These are phyloP conservation scores for Plebejus melissa DNA, from an alignment of 2,888 invertebrate species.

Conservation along the genomic window DNA sequence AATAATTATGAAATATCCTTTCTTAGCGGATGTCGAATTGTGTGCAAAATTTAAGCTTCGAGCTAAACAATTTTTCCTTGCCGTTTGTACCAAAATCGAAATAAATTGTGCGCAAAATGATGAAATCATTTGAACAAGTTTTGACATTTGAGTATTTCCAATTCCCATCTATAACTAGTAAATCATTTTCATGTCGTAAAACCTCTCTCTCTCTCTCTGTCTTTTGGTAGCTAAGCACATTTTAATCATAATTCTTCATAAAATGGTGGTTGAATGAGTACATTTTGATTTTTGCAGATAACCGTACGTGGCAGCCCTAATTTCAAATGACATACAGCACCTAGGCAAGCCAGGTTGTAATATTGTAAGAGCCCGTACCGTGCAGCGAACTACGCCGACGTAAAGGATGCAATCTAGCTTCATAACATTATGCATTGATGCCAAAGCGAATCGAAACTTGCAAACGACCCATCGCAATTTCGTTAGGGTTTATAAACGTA, in stretches of 20 bases:
- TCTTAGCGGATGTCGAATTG: no score
- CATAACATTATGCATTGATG: slow-evolving; percentile 34
- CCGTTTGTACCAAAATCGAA: background rate
- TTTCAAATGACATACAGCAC: slow-evolving; percentile 20
- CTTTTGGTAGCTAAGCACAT: background rate
- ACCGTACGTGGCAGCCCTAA: background rate
- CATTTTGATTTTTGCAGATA: background rate
- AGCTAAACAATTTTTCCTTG: background rate
- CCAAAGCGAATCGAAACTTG: slow-evolving; percentile 29
- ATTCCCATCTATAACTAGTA: no score
- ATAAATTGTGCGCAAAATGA: background rate
- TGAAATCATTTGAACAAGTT: background rate
- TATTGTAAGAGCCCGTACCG: slow-evolving; percentile 9
- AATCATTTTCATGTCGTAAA: no score
- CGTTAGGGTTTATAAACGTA: slow-evolving; percentile 22
- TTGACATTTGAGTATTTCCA: no score
- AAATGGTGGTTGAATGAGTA: background rate
- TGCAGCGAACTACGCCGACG: slow-evolving; percentile 14
- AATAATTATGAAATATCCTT: no score
- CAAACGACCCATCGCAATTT: slow-evolving; percentile 31
- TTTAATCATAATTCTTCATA: no score
- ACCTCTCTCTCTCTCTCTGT: no score
- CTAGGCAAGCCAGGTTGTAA: slow-evolving; percentile 14
- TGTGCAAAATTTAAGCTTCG: background rate
- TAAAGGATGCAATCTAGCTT: slow-evolving; percentile 20